phyloP scores from a whole-genome alignment of 2,113 vertebrate species.

The Passer montanus region DNA sequence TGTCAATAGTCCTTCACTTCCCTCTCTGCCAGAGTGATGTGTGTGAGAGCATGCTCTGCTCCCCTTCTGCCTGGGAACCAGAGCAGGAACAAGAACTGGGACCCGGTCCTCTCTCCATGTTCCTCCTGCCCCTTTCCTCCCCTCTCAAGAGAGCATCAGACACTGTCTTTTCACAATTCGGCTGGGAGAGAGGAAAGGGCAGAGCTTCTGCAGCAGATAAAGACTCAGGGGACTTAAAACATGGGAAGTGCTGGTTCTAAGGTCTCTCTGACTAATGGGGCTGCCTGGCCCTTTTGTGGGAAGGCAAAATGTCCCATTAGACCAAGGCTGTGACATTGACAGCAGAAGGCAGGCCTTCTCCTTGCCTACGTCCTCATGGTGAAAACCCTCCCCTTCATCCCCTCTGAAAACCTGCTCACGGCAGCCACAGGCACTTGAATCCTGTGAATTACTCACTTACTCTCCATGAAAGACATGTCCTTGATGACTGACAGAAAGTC shows the following conservation, averaged over 20 bases:
- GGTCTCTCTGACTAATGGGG: neutral
- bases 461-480: neutral
- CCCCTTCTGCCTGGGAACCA: neutral
- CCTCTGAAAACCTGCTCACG: fast-evolving
- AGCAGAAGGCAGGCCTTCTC: neutral
- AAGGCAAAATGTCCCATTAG: neutral
- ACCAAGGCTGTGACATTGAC: neutral
- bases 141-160: neutral
- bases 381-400: neutral
- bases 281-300: neutral
- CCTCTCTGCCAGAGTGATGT: neutral
- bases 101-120: fast-evolving
- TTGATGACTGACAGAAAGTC: neutral
- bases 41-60: fast-evolving
- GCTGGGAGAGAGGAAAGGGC: neutral
- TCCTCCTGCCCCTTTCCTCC: neutral
- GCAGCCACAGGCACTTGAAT: neutral
- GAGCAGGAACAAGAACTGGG: fast-evolving
- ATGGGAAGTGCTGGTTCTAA: neutral
- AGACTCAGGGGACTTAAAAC: neutral
- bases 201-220: neutral
- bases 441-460: neutral
- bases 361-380: neutral
- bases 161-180: neutral
- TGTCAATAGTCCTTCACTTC: neutral